phyloP scores from a whole-genome alignment of 2,113 vertebrate species.

The Rhagologus leucostigma region DNA sequence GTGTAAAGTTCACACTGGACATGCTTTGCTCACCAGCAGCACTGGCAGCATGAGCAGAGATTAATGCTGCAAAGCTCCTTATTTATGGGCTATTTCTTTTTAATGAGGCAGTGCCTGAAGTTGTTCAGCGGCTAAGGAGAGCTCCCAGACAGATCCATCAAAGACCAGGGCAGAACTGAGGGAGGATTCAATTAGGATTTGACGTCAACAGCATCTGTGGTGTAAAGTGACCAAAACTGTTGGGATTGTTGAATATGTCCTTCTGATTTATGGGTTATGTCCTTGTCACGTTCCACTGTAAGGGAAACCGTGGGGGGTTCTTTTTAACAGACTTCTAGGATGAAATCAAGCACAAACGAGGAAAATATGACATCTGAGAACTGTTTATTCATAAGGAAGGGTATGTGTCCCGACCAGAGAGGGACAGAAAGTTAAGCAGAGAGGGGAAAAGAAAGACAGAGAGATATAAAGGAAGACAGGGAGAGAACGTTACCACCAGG shows the following conservation, averaged over 20 bases:
- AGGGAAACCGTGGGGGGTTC: not conserved
- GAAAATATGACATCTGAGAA: not conserved
- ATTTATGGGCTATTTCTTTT: not conserved
- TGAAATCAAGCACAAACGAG: fast-evolving
- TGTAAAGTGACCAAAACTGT: not conserved
- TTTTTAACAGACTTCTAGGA: not conserved
- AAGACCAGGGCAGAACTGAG: not conserved
- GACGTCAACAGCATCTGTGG: not conserved
- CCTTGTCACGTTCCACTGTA: fast-evolving
- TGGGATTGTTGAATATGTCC: not conserved
- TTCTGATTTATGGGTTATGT: not conserved
- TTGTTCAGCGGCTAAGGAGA: not conserved
- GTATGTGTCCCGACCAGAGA: not conserved
- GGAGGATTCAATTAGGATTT: not conserved
- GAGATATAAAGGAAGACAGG: not conserved
- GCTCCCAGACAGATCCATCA: not conserved
- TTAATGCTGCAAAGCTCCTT: not conserved
- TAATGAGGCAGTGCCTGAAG: not conserved
- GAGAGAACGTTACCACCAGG: not conserved
- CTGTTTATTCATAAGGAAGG: not conserved
- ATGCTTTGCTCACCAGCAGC: not conserved
- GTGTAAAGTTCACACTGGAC: not conserved
- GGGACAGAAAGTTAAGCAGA: not conserved
- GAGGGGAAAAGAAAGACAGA: no score
- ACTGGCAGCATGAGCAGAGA: not conserved